Conservation (phyloP, 2,113 vertebrate genomes). For the Pipa parva region DNA sequence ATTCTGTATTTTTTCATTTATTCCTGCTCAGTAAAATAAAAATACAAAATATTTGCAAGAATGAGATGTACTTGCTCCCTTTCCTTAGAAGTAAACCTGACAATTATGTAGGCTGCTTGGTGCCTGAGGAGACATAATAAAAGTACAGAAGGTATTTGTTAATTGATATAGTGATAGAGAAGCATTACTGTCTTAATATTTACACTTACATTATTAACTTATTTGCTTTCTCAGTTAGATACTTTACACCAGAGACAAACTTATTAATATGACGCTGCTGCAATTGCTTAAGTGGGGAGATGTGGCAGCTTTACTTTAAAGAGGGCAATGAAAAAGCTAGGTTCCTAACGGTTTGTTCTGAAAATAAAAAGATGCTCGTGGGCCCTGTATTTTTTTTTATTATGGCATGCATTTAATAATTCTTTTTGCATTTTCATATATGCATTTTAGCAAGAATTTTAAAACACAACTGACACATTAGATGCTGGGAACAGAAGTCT, state of each 20-base stretch:
- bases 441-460: no score
- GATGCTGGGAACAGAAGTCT: no score
- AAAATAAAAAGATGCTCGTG: no score
- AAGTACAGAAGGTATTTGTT: slow-evolving; percentile 46
- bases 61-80: slow-evolving; percentile 17
- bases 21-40: slow-evolving; percentile 21
- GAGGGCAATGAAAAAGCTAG: no score
- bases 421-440: no score
- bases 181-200: slow-evolving; percentile 44
- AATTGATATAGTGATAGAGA: slow-evolving; percentile 51
- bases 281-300: not conserved
- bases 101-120: not conserved
- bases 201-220: slow-evolving; percentile 48
- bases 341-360: no score
- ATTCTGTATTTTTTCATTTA: slow-evolving; percentile 26
- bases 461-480: no score
- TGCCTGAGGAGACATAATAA: not conserved
- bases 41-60: slow-evolving; percentile 3
- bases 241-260: not conserved
- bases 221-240: slow-evolving; percentile 28
- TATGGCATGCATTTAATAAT: no score
- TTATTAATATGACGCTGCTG: not conserved
- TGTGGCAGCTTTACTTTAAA: not conserved
- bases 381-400: no score
- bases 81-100: not conserved